Base-by-base conservation (phyloP, 2,888 invertebrate genomes). In the Argyresthia goedartella region DNA sequence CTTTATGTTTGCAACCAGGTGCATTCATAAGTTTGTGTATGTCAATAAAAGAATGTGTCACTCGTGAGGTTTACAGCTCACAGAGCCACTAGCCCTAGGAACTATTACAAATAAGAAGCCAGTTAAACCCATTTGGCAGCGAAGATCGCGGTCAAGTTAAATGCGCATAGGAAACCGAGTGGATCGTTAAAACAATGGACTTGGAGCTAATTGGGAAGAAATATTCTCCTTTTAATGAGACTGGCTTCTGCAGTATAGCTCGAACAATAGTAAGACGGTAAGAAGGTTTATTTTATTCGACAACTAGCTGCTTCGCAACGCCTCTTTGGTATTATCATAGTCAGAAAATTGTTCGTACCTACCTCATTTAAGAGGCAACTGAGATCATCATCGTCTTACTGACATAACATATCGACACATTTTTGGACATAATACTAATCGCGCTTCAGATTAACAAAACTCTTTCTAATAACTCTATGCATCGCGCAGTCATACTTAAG, bases 101-200 rank as follows among this genome's bases (percentile, higher is more conserved):
- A 39, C n/a, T n/a, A 39, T 11, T 39, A 39, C 39, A 47, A 47
- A 60, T 60, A 59, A 62, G 59, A 53, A 60, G 66, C 62, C 61
- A 61, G 60, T 56, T 60, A 59, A 64, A 61, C 61, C 62, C 66
- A 71, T 73, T 74, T 75, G 73, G 73, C 73, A 73, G 56, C 58
- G 66, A 58, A 35, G 16, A 50, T 50, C 41, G 51, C 47, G 25
- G 43, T 33, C n/a, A 50, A 50, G 48, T 47, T 35, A 42, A 43
- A 52, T 42, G 60, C 63, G 61, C 60, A 52, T 60, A 58, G 59
- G 49, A 55, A 57, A 53, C 25, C 51, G 54, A 50, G 58, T 57
- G 58, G 64, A 63, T 63, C 69, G 66, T 64, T 72, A 65, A 69
- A 71, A 73, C 71, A 76, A 75, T 74, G 68, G 66, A 62, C 64